These are phyloP conservation scores for Drosophila hydei DNA, from an alignment of 1,140 invertebrate genomes.

Conservation along the genomic window DNA sequence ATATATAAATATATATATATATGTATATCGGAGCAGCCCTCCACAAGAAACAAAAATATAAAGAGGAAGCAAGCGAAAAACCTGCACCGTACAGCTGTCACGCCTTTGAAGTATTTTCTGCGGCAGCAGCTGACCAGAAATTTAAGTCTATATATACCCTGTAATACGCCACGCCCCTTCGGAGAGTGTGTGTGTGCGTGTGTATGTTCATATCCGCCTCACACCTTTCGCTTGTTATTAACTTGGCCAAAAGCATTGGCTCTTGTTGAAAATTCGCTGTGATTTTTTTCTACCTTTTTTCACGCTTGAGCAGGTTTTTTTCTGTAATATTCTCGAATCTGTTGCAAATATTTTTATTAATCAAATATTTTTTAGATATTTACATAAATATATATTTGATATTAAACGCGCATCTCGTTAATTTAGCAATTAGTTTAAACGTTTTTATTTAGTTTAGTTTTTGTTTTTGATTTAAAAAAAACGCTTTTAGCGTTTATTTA, in stretches of 20 bases:
- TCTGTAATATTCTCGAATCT: conserved; percentile 38
- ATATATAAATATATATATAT: no score
- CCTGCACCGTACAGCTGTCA: conserved; percentile 27
- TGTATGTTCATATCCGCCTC: conserved; percentile 5
- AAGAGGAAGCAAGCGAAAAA: conserved; percentile 2
- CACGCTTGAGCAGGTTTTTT: conserved; percentile 6
- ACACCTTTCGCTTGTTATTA: conserved; percentile 36
- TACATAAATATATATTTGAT: background rate
- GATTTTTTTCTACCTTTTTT: conserved; percentile 26
- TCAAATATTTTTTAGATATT: conserved; percentile 19
- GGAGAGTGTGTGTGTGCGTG: conserved; percentile 8
- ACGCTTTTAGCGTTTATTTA: conserved; percentile 38
- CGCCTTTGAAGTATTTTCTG: conserved; percentile 48
- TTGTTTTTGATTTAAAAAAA: background rate
- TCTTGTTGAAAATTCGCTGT: conserved; percentile 49
- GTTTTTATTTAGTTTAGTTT: conserved; percentile 31
- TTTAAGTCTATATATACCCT: conserved; percentile 4
- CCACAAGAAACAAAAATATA: conserved; percentile 3
- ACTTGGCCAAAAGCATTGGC: conserved; percentile 18
- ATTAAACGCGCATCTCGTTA: conserved; percentile 57
- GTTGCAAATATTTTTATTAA: conserved; percentile 46
- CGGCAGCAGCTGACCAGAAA: conserved; percentile 72
- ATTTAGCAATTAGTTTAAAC: conserved; percentile 39
- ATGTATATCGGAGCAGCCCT: background rate
- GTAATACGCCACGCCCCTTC: background rate